Base-by-base conservation (phyloP, 2,888 invertebrate genomes). In the Sarcophaga rosellei region DNA sequence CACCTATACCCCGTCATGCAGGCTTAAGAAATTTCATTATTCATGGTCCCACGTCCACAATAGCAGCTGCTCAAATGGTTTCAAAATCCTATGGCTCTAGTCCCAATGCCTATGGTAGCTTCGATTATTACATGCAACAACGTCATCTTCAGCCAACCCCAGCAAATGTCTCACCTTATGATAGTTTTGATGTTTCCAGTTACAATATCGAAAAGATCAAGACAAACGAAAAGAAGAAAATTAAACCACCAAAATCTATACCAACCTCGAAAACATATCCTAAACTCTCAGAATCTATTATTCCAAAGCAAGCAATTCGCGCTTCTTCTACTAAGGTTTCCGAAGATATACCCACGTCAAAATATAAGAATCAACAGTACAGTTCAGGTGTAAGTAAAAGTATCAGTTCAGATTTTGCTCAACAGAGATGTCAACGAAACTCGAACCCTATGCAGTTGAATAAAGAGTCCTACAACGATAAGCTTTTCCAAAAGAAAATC, bases 71-170 rank as follows among this genome's bases (percentile, higher is more conserved):
- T 78, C 87, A 88, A 25, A 88, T 89, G 88, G 90, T 90, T 0
- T 95, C 95, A 0, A 95, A 95, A 91, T 95, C 95, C 53, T 95
- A 95, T 77, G 95, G 95, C 0, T 95, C 95, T 0, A 95, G 95
- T 91, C 95, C 95, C 0, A 95, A 95, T 89, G 94, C 94, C 23
- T 94, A 94, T 61, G 94, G 93, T 8, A 94, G 94, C 88, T 94
- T 95, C 74, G 94, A 94, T 61, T 94, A 94, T 25, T 95, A 94
- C 82, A 94, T 95, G 93, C 92, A 92, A 5, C 90, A 90, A 61
- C 89, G 87, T 35, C 88, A 89, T 17, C 85, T 89, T 23, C 88
- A 81, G 73, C 83, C 88, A 12, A 69, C 88, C 5, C 86, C 89
- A 2, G 83, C 88, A 57, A 89, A 88, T n/a, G 65, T 87, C 0